Evolutionary conservation across 2,888 invertebrate species (phyloP).

Genomic region (Micropterix aruncella): DNA sequence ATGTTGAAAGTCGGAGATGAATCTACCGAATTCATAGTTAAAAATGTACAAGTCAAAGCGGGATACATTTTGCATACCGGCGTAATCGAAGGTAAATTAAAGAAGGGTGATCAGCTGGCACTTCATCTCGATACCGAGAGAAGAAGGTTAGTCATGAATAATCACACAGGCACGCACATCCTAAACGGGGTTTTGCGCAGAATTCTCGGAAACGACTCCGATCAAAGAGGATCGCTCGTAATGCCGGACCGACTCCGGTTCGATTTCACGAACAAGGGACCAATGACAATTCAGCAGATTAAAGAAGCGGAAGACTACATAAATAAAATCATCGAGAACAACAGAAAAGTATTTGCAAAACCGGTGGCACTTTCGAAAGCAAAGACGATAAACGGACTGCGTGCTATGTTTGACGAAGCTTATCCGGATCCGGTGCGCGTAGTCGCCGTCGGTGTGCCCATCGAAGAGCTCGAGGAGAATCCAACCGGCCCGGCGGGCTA

Average conservation of each 20-base stretch:
- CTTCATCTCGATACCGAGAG: constrained; percentile 75
- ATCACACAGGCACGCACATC: constrained; percentile 96
- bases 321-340: constrained; percentile 58
- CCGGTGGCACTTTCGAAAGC: constrained; percentile 73
- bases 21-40: constrained; percentile 80
- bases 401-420: constrained; percentile 98
- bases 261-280: constrained; percentile 92
- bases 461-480: constrained; percentile 77
- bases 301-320: constrained; percentile 73
- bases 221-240: constrained; percentile 94
- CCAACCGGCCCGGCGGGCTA: constrained; percentile 68
- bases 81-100: constrained; percentile 68
- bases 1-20: constrained; percentile 73
- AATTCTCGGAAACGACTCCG: constrained; percentile 81
- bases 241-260: constrained; percentile 94
- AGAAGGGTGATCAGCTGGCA: constrained; percentile 72
- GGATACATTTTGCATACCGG: constrained; percentile 95
- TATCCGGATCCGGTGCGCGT: constrained; percentile 95
- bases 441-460: constrained; percentile 86
- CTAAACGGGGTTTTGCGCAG: constrained; percentile 87
- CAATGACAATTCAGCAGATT: constrained; percentile 80
- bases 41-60: constrained; percentile 87
- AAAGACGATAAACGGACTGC: constrained; percentile 79
- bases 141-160: constrained; percentile 90
- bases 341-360: constrained; percentile 76